phyloP scores from a whole-genome alignment of 2,888 invertebrate species.

The Dryococelus australis region DNA sequence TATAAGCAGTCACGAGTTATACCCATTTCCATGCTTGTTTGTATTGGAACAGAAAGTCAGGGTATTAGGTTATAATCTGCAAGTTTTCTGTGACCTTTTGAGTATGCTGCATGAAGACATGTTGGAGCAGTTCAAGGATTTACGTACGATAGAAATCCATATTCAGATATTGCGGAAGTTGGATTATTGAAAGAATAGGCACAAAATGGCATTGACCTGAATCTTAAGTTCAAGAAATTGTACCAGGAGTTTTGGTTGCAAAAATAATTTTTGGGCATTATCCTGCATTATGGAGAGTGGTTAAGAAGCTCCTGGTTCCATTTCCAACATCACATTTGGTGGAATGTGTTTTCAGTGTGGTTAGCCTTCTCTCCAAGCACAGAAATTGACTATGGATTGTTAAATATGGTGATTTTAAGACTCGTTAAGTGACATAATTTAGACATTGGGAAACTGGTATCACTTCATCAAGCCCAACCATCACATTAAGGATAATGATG shows the following conservation, averaged over 20 bases:
- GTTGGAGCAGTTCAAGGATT: not conserved
- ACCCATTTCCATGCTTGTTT: not conserved
- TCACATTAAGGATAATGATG: not conserved
- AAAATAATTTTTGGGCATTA: slow-evolving; percentile 20
- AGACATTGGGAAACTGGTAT: not conserved
- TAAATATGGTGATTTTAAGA: not conserved
- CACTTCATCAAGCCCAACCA: not conserved
- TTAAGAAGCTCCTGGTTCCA: slow-evolving; percentile 26
- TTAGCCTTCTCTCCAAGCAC: not conserved
- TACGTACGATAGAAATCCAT: not conserved
- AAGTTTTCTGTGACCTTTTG: not conserved
- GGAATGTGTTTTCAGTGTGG: slow-evolving; percentile 31
- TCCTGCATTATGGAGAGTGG: slow-evolving; percentile 31
- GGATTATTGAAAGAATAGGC: not conserved
- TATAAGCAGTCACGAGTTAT: not conserved
- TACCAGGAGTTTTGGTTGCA: slow-evolving; percentile 30
- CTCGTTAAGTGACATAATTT: not conserved
- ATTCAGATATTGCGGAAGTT: not conserved
- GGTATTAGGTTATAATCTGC: not conserved
- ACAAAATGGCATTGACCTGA: slow-evolving; percentile 25
- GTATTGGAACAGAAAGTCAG: not conserved
- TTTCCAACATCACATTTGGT: slow-evolving; percentile 30
- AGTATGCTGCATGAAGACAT: not conserved
- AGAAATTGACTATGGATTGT: not conserved
- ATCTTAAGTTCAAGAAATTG: slow-evolving; percentile 22